Conservation (phyloP, 2,888 invertebrate species). For the Cerceris ruficornis region DNA sequence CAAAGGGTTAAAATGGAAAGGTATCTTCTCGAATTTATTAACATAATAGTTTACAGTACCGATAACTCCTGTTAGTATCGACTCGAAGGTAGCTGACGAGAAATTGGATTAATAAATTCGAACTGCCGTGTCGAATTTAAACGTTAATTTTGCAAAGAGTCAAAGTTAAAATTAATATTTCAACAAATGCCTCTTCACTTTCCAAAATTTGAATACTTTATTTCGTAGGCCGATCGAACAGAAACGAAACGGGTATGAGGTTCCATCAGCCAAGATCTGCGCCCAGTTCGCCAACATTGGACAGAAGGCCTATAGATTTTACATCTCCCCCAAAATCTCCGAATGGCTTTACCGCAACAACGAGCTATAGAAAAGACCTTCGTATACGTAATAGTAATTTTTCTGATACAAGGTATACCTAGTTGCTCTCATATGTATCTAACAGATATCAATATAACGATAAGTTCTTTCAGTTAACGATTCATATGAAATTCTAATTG, state of each 20-base stretch:
- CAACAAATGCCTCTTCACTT: too few species aligned
- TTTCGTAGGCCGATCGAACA: slow-evolving; percentile 73
- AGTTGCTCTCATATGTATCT: neutral
- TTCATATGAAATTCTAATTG: too few species aligned
- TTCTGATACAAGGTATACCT: slow-evolving; percentile 75
- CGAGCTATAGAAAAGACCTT: slow-evolving; percentile 79
- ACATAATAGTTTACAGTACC: slow-evolving; percentile 1
- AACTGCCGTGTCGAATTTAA: too few species aligned
- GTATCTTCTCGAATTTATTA: slow-evolving; percentile 51
- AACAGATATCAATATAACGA: slow-evolving; percentile 2
- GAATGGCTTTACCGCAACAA: slow-evolving; percentile 77
- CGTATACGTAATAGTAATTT: slow-evolving; percentile 76
- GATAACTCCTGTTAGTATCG: too few species aligned
- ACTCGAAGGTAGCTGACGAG: too few species aligned
- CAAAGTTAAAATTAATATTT: too few species aligned
- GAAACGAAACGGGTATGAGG: slow-evolving; percentile 73
- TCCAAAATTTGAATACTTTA: neutral
- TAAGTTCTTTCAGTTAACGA: neutral
- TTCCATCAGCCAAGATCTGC: slow-evolving; percentile 84
- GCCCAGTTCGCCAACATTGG: slow-evolving; percentile 86
- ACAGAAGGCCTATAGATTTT: slow-evolving; percentile 82
- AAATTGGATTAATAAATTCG: too few species aligned
- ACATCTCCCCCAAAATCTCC: slow-evolving; percentile 79
- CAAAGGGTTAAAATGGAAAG: slow-evolving; percentile 88
- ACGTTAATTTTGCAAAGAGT: too few species aligned